phyloP scores from a whole-genome alignment of 2,113 vertebrate genomes.

The Antigone vipio region DNA sequence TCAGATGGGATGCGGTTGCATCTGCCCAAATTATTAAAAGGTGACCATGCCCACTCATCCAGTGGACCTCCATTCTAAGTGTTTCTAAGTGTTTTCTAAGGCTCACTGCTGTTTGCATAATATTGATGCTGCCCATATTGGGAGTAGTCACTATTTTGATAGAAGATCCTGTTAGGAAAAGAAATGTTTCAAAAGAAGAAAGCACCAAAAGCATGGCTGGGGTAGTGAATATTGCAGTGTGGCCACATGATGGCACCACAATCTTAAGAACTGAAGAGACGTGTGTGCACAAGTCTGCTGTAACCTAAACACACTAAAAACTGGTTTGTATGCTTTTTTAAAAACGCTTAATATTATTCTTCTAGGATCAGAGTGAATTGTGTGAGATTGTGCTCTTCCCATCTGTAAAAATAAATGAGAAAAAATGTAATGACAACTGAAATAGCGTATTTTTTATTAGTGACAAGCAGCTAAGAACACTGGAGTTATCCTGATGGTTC shows the following conservation, averaged over 20 bases:
- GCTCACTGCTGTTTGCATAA: background rate
- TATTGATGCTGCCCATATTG: background rate
- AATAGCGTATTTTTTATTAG: background rate
- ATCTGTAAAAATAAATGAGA: background rate
- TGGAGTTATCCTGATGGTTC: background rate
- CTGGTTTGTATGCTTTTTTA: background rate
- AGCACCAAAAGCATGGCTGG: background rate
- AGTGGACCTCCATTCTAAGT: background rate
- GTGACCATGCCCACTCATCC: fast-evolving
- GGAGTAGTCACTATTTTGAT: fast-evolving
- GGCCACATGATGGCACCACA: constrained; percentile 6
- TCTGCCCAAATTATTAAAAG: background rate
- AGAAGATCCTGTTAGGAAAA: background rate
- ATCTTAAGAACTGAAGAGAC: background rate
- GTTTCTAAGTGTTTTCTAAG: background rate
- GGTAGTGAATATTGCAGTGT: background rate
- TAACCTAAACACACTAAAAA: background rate
- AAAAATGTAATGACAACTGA: background rate
- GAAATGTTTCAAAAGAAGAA: background rate
- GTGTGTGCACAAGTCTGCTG: fast-evolving
- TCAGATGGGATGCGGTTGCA: fast-evolving
- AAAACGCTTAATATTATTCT: background rate
- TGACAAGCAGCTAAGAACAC: background rate
- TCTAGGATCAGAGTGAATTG: background rate
- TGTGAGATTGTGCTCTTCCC: background rate